Conservation (phyloP, 2,113 vertebrate genomes). For the Genyomyrus donnyi region DNA sequence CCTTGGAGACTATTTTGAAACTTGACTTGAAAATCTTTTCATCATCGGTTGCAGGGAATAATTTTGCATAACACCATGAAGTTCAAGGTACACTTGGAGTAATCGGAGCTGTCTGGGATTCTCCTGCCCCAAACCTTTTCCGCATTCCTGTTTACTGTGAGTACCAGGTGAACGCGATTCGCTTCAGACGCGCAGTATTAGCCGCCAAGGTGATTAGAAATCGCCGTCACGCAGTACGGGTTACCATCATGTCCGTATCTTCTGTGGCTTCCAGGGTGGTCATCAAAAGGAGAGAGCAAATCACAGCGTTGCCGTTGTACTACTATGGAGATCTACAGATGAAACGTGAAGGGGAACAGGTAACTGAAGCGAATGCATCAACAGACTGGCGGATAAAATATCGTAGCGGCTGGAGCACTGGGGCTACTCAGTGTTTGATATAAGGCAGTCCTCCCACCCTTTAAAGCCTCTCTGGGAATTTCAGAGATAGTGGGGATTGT, state of each 20-base stretch:
- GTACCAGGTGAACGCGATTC: background rate
- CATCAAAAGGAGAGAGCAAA: constrained; percentile 36
- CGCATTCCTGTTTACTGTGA: background rate
- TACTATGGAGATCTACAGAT: constrained; percentile 44
- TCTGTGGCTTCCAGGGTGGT: constrained; percentile 22
- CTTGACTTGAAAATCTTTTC: background rate
- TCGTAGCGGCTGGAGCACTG: no score
- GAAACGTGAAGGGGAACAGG: constrained; percentile 43
- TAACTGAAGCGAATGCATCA: constrained; percentile 15
- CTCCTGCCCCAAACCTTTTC: background rate
- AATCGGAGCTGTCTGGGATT: background rate
- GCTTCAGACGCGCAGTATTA: background rate
- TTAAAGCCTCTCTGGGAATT: no score
- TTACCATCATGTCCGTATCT: constrained; percentile 28
- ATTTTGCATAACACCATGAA: background rate
- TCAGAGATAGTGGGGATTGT: no score
- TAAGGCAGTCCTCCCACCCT: no score
- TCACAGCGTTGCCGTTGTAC: constrained; percentile 55
- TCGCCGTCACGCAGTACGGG: background rate
- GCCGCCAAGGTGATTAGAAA: background rate
- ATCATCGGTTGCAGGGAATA: background rate
- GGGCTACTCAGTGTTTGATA: no score
- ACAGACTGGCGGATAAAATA: background rate
- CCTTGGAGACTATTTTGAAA: background rate
- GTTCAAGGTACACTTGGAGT: background rate